Evolutionary conservation across 2,113 vertebrate genomes (phyloP).

Genomic region (Orycteropus afer): DNA sequence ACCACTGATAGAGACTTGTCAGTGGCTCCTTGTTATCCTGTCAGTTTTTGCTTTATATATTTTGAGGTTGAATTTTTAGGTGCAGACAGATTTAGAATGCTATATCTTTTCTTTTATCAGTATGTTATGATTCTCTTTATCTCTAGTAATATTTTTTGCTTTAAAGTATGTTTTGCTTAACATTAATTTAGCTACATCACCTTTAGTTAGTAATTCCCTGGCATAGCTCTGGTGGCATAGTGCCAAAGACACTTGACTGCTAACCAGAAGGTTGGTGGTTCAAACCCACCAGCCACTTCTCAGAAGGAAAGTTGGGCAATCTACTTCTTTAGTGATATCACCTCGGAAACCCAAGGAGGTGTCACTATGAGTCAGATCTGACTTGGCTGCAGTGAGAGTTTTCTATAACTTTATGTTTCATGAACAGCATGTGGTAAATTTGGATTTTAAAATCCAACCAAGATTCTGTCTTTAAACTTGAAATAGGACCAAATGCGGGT

Average conservation of each 20-base stretch:
- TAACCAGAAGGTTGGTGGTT: too few species aligned
- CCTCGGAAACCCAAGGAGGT: too few species aligned
- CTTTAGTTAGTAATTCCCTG: not conserved
- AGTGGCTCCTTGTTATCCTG: not conserved
- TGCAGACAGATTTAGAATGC: constrained; percentile 2
- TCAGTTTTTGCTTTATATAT: not conserved
- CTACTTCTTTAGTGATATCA: too few species aligned
- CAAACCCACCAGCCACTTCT: too few species aligned
- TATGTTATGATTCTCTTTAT: constrained; percentile 13
- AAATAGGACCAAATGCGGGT: too few species aligned
- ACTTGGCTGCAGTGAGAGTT: too few species aligned
- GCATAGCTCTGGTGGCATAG: too few species aligned
- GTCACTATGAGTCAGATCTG: too few species aligned
- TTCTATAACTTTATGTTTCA: constrained; percentile 1
- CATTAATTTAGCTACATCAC: not conserved
- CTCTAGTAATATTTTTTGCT: constrained; percentile 25
- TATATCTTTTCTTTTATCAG: constrained; percentile 37
- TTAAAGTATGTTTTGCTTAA: constrained; percentile 22
- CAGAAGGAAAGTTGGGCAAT: too few species aligned
- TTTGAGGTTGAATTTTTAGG: constrained; percentile 25
- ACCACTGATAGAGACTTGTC: constrained; percentile 13
- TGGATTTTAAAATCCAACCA: not conserved
- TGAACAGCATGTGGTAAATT: constrained; percentile 8
- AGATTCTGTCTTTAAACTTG: constrained; percentile 23
- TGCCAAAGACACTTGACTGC: too few species aligned